Percentiles rank a stretch among this genome's conserved stretches.
phyloP scores from a whole-genome alignment of 2,888 invertebrate species.

The Phengaris alcon region DNA sequence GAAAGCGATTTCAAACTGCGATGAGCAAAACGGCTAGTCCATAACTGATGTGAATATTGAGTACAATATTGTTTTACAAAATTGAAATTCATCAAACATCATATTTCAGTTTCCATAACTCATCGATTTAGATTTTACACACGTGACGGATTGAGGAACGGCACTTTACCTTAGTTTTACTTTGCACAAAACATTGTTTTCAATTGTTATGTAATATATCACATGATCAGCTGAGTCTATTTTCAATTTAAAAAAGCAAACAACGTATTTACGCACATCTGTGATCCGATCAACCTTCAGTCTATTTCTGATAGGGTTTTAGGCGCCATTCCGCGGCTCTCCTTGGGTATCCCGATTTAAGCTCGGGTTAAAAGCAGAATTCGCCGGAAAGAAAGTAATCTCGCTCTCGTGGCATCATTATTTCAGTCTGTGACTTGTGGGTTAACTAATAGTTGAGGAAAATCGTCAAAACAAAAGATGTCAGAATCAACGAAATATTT shows the following conservation, averaged over 20 bases:
- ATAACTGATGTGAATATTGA: neutral
- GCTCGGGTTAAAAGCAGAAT: constrained; percentile 6
- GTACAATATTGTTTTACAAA: neutral
- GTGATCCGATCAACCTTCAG: constrained; percentile 18
- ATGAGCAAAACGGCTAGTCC: neutral
- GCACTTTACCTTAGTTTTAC: too few relatives aligned
- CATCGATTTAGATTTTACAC: neutral
- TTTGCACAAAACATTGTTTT: constrained; percentile 1
- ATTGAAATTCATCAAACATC: constrained; percentile 5
- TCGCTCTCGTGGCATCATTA: neutral
- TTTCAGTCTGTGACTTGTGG: neutral
- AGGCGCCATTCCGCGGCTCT: neutral
- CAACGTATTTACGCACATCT: constrained; percentile 16
- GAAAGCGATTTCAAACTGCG: neutral
- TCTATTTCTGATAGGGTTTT: constrained; percentile 18
- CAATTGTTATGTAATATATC: constrained; percentile 18
- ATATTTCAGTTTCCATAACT: neutral
- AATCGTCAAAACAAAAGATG: neutral
- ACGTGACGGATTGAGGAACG: neutral
- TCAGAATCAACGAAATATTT: neutral
- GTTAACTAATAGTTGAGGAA: neutral
- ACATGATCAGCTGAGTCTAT: constrained; percentile 22
- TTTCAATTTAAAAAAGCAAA: constrained; percentile 22
- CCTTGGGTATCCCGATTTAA: neutral
- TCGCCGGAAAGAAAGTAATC: constrained; percentile 12